These are phyloP conservation scores for Porites cylindrica DNA, from an alignment of 92 coral and sea anemone genomes.

Conservation along the genomic window DNA sequence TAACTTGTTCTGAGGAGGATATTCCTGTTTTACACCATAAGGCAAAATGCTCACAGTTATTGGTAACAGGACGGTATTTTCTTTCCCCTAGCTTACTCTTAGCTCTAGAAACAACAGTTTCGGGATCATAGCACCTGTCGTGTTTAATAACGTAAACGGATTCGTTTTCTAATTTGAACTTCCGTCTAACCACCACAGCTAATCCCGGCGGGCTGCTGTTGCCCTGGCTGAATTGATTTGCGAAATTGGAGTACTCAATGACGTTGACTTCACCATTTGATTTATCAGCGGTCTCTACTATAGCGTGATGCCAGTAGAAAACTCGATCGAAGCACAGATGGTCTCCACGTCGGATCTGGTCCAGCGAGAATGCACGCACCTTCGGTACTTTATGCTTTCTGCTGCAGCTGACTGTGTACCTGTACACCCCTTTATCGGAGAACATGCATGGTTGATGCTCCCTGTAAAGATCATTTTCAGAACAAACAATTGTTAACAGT, in stretches of 20 bases:
- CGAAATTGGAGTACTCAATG: slow-evolving; percentile 21
- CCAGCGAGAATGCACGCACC: neutral
- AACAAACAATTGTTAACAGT: no score
- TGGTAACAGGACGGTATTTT: slow-evolving; percentile 7
- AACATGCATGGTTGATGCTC: neutral
- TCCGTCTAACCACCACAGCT: neutral
- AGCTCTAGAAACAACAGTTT: slow-evolving; percentile 7
- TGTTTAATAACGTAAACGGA: neutral
- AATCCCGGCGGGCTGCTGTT: slow-evolving; percentile 4
- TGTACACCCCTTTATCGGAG: neutral
- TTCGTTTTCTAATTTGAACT: no score
- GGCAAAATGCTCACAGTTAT: slow-evolving; percentile 61
- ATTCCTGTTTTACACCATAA: slow-evolving; percentile 56
- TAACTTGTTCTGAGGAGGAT: slow-evolving; percentile 3
- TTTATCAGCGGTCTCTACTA: neutral
- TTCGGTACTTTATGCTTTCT: neutral
- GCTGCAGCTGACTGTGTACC: neutral
- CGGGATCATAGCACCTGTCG: neutral
- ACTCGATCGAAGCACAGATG: neutral
- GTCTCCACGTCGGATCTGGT: slow-evolving; percentile 20
- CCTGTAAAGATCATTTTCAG: neutral
- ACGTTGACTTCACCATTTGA: neutral
- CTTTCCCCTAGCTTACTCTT: slow-evolving; percentile 25
- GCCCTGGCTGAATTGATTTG: neutral
- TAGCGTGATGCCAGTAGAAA: slow-evolving; percentile 21